Conservation (phyloP, 2,888 invertebrate species). For the Cerastis leucographa region DNA sequence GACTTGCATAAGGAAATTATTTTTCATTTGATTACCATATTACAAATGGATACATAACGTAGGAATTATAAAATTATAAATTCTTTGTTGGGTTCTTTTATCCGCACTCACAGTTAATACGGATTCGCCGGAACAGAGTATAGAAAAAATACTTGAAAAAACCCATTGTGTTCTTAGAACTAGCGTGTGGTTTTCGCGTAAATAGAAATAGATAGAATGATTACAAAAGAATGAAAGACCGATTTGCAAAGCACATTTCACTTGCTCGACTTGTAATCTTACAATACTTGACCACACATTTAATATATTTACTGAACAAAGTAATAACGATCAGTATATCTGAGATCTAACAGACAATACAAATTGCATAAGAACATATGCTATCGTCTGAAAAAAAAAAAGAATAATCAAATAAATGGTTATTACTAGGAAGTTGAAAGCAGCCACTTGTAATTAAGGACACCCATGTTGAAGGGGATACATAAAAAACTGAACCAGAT, state of each 20-base stretch:
- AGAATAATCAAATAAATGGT: neutral
- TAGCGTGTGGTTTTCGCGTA: constrained; percentile 21
- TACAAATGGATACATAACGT: constrained; percentile 39
- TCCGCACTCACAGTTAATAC: constrained; percentile 2
- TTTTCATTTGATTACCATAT: constrained; percentile 55
- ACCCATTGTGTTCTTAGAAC: constrained; percentile 28
- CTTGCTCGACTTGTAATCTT: constrained; percentile 15
- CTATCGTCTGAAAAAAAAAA: neutral
- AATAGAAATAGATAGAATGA: constrained; percentile 36
- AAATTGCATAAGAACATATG: constrained; percentile 2
- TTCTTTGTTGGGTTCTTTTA: constrained; percentile 7
- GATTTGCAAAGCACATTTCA: constrained; percentile 30
- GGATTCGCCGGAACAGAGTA: constrained; percentile 3
- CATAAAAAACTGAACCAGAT: neutral
- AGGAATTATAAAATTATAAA: constrained; percentile 46
- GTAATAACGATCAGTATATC: constrained; percentile 7
- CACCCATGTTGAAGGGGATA: constrained; percentile 1
- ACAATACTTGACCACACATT: constrained; percentile 18
- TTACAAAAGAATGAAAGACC: constrained; percentile 19
- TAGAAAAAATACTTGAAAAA: constrained; percentile 34
- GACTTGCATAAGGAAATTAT: constrained; percentile 53
- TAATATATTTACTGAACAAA: neutral
- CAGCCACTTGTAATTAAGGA: neutral
- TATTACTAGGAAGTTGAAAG: constrained; percentile 6
- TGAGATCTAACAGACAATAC: constrained; percentile 3